Conservation (phyloP, 2,888 invertebrate genomes). For the Dicyrtoma fusca region DNA sequence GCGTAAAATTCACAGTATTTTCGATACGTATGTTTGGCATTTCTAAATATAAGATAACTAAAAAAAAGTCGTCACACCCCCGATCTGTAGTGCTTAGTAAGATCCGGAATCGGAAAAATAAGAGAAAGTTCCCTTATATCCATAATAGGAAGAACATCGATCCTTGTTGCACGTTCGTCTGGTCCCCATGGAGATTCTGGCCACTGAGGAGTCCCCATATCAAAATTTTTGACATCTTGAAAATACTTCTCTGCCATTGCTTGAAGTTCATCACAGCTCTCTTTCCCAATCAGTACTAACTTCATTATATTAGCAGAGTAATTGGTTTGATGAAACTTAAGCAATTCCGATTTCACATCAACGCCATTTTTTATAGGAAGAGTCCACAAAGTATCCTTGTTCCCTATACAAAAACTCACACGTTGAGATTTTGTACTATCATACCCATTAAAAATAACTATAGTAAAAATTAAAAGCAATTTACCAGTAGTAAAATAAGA, state of each 20-base stretch:
- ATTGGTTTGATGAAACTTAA: conserved; percentile 35
- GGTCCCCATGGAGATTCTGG: conserved; percentile 61
- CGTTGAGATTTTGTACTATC: no score
- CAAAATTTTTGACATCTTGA: conserved; percentile 61
- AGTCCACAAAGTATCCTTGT: conserved; percentile 38
- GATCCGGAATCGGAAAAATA: conserved; percentile 63
- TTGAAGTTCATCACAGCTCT: conserved; percentile 60
- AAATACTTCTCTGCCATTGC: conserved; percentile 61
- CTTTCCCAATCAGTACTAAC: conserved; percentile 39
- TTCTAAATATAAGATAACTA: no score
- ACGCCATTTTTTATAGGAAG: conserved; percentile 37
- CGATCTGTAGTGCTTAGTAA: conserved; percentile 61
- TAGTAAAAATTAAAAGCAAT: no score
- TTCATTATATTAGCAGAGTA: conserved; percentile 45
- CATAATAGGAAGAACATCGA: conserved; percentile 63
- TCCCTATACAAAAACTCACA: no score
- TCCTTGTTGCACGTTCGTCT: conserved; percentile 59
- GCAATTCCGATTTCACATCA: conserved; percentile 36
- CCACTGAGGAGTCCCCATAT: conserved; percentile 61
- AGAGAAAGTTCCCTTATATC: conserved; percentile 62
- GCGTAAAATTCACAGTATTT: neutral
- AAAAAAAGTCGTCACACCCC: conserved; percentile 58
- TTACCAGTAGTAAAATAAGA: conserved; percentile 90
- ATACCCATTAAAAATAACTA: no score
- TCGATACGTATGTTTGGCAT: neutral